These are phyloP conservation scores for Bemisia tabaci DNA, from an alignment of 1,140 invertebrate species.

Conservation along the genomic window DNA sequence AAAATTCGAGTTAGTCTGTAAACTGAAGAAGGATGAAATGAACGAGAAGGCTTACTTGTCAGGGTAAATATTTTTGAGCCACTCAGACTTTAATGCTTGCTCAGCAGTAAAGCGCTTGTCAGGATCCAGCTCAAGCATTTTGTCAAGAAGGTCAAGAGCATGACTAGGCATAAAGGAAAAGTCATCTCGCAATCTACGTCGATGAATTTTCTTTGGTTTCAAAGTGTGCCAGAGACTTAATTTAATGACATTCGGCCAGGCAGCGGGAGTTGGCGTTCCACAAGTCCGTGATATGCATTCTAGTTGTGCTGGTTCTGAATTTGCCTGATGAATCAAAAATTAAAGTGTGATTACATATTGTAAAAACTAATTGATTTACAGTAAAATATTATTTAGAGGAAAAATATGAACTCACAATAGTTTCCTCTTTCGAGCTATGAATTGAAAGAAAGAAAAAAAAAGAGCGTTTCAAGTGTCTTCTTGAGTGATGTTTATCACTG, in stretches of 20 bases:
- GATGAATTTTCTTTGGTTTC: constrained; percentile 84
- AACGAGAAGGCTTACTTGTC: constrained; percentile 68
- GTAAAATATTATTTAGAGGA: constrained; percentile 14
- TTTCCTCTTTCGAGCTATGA: too few species aligned
- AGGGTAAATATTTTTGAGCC: constrained; percentile 86
- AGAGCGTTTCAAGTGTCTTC: too few species aligned
- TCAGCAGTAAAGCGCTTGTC: constrained; percentile 85
- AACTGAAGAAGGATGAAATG: too few species aligned
- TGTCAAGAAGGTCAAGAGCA: constrained; percentile 89
- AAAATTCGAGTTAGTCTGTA: too few species aligned
- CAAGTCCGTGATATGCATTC: constrained; percentile 91
- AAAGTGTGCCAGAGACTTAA: constrained; percentile 83
- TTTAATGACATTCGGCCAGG: constrained; percentile 94
- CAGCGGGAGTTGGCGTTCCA: constrained; percentile 87
- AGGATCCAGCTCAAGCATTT: constrained; percentile 94
- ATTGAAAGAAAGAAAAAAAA: too few species aligned
- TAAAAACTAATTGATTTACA: not conserved
- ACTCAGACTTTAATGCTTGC: constrained; percentile 81
- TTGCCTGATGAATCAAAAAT: constrained; percentile 44
- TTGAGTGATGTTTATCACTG: too few species aligned
- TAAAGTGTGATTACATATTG: not conserved
- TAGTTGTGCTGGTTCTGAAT: constrained; percentile 82
- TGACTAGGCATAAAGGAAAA: constrained; percentile 78
- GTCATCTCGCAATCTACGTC: constrained; percentile 78
- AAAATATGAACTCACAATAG: constrained; percentile 2